phyloP scores from a whole-genome alignment of 1,140 invertebrate species.

The Sitophilus oryzae region DNA sequence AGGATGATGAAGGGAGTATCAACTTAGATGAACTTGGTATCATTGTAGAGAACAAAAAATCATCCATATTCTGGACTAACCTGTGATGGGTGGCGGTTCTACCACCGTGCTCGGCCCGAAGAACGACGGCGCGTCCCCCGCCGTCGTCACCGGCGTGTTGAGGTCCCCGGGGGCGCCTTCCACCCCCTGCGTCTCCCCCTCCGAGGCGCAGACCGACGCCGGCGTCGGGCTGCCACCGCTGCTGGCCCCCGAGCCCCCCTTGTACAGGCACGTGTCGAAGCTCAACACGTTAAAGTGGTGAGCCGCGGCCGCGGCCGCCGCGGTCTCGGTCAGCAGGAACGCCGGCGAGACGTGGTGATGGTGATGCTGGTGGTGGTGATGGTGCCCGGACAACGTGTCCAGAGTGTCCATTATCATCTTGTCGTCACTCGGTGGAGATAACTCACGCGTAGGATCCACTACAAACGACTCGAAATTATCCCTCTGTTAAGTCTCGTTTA shows the following conservation, averaged over 20 bases:
- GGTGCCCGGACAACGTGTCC: slow-evolving; percentile 63
- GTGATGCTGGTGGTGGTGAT: too few species aligned
- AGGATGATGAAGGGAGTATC: too few species aligned
- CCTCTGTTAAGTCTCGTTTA: too few species aligned
- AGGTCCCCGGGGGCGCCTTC: slow-evolving; percentile 63
- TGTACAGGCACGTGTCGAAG: slow-evolving; percentile 58
- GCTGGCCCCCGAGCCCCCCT: slow-evolving; percentile 48
- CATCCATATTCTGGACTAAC: slow-evolving; percentile 48
- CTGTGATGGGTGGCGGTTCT: slow-evolving; percentile 81
- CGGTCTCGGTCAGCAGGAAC: slow-evolving; percentile 52
- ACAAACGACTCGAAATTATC: too few species aligned
- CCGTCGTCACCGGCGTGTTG: slow-evolving; percentile 73
- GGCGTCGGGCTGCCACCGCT: slow-evolving; percentile 46
- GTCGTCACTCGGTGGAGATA: slow-evolving; percentile 52
- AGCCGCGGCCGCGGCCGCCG: slow-evolving; percentile 51
- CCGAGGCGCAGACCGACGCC: slow-evolving; percentile 42
- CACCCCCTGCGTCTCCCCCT: slow-evolving; percentile 43
- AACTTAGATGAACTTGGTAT: too few species aligned
- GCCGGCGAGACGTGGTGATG: slow-evolving; percentile 41
- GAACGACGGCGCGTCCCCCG: slow-evolving; percentile 69
- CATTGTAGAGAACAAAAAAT: too few species aligned
- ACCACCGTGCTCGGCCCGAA: slow-evolving; percentile 71
- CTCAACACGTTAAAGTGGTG: slow-evolving; percentile 58
- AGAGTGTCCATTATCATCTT: slow-evolving; percentile 88
- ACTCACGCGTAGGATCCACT: slow-evolving; percentile 18